Percentiles rank a stretch among this genome's conserved stretches.
Evolutionary conservation across 2,888 invertebrate genomes (phyloP).

Genomic region (Geophilus truncorum): DNA sequence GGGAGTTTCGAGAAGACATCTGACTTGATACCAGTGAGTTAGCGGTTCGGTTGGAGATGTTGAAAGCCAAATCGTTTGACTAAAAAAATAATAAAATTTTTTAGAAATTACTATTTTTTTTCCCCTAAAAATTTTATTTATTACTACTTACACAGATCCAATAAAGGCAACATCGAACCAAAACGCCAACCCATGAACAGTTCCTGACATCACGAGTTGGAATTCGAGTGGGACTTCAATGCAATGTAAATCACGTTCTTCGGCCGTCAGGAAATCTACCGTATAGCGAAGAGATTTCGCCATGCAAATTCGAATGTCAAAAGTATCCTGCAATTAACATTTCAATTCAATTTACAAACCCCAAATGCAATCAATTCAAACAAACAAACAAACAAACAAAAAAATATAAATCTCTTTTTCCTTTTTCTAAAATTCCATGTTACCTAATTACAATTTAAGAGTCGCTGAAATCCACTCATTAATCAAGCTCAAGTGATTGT

Average conservation of each 20-base stretch:
- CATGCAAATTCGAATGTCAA: conserved; percentile 95
- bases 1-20: conserved; percentile 89
- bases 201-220: conserved; percentile 83
- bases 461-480: neutral
- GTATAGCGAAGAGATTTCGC: conserved; percentile 87
- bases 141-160: conserved; percentile 59
- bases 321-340: conserved; percentile 67
- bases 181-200: conserved; percentile 95
- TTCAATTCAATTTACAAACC: too few species aligned
- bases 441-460: neutral
- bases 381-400: too few species aligned
- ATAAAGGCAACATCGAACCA: conserved; percentile 99
- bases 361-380: too few species aligned
- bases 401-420: too few species aligned
- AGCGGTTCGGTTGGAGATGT: conserved; percentile 96
- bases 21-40: conserved; percentile 98
- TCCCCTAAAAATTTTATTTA: neutral
- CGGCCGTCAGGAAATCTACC: conserved; percentile 86
- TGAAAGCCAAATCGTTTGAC: conserved; percentile 89
- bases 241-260: conserved; percentile 87
- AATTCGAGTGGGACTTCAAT: conserved; percentile 94
- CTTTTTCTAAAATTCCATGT: neutral
- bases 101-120: neutral
- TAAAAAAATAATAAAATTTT: conserved; percentile 38
- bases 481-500: neutral